Percentiles rank a stretch among this genome's conserved stretches.
Conservation (phyloP, 2,888 invertebrate species). For the Sepioteuthis lessoniana region DNA sequence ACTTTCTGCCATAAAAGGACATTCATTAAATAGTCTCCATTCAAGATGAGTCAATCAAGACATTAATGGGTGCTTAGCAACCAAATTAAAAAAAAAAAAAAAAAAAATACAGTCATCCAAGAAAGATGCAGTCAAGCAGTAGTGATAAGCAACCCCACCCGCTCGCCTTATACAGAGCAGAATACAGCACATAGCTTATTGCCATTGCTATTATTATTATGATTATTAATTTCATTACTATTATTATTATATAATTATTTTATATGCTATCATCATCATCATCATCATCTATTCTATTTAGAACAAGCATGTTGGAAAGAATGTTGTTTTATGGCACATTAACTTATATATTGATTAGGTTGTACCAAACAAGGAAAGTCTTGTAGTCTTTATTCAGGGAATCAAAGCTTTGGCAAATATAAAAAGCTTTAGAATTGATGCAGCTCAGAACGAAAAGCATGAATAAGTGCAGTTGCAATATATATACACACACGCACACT, state of each 20-base stretch:
- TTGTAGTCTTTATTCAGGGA: background rate
- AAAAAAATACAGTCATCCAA: background rate
- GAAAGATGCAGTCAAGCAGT: constrained; percentile 4
- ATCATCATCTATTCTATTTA: background rate
- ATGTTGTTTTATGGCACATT: constrained; percentile 33
- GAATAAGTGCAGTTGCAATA: background rate
- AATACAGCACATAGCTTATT: background rate
- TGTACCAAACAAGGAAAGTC: background rate
- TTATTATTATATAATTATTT: too few species aligned
- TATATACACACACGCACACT: too few species aligned
- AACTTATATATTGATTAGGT: background rate
- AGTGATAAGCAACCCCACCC: background rate
- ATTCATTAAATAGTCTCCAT: constrained; percentile 6
- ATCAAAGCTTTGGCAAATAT: background rate
- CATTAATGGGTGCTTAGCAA: constrained; percentile 33
- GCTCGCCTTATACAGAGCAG: too few species aligned
- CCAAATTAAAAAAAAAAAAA: background rate
- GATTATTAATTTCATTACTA: too few species aligned
- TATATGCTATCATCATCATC: too few species aligned
- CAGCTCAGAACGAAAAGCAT: background rate
- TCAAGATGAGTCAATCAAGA: background rate
- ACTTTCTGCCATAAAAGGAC: background rate
- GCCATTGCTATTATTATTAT: background rate
- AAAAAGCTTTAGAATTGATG: background rate
- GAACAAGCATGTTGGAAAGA: background rate